Conservation (phyloP, 2,888 invertebrate genomes). For the Thera obeliscata region DNA sequence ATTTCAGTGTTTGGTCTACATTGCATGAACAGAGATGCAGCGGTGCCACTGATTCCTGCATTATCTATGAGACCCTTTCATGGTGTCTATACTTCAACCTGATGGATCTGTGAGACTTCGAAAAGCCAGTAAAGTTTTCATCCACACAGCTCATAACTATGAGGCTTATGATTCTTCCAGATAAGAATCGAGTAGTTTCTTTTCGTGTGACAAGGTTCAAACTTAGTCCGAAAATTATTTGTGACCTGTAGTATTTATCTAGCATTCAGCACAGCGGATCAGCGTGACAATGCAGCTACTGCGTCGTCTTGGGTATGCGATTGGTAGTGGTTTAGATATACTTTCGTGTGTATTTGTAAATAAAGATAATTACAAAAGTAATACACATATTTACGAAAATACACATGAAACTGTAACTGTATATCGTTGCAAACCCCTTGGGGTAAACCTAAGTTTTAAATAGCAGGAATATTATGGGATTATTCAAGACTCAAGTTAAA, state of each 20-base stretch:
- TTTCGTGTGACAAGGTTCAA: not conserved
- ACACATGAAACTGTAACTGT: not conserved
- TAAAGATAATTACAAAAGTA: not conserved
- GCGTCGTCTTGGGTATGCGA: no score
- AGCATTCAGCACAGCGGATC: not conserved
- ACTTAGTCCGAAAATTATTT: not conserved
- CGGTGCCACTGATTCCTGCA: not conserved
- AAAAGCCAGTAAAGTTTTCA: not conserved
- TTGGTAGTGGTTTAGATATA: not conserved
- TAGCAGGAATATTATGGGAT: no score
- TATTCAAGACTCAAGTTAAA: not conserved
- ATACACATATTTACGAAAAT: not conserved
- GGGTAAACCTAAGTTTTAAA: no score
- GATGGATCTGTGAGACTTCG: not conserved
- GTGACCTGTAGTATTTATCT: not conserved
- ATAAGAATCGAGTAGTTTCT: not conserved
- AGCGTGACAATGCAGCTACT: not conserved
- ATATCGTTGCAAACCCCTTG: no score
- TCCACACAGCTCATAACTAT: not conserved
- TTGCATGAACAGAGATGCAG: not conserved
- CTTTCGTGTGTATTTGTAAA: not conserved
- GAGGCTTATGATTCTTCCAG: not conserved
- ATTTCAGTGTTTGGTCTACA: conserved; percentile 11
- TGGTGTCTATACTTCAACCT: not conserved
- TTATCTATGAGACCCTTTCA: not conserved